Evolutionary conservation across 2,113 vertebrate species (phyloP), one percentile per base, ranked within the genome.

Genomic region (Alouatta palliata): DNA sequence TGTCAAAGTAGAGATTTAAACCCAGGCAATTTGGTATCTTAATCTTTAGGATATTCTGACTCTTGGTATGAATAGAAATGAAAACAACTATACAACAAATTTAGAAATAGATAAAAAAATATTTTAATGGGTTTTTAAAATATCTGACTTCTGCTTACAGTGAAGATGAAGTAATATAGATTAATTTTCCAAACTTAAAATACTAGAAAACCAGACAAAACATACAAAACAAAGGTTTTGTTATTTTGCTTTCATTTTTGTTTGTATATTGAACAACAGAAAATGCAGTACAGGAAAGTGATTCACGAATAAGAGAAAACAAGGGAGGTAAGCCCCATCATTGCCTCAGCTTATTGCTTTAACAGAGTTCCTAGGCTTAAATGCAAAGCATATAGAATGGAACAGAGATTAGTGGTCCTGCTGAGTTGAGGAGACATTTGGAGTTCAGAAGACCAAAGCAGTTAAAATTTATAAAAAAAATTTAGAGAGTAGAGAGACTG

Each of bases 371-470:
- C 45, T 30, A 25, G n/a, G 37, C 3, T 91, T 71, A 19, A 19
- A 6, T 14, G 11, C 6, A n/a, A 21, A 76, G 6, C 17, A 1
- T 43, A 8, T 20, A 27, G 3, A 21, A 23, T 2, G 0, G 37
- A 47, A 61, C 17, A 17, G 56, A 17, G 45, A 30, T 43, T 73
- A 2, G 16, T 52, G 17, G 49, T 52, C 19, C 23, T 52, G 9
- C 37, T 68, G 9, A 79, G 47, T 40, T 52, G 30, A 56, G 73
- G 20, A 93, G 4, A 12, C 4, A n/a, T 43, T 32, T 77, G 3
- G n/a, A 30, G 10, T 87, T 52, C 7, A 49, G 35, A 87, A 68
- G 20, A 87, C 17, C 27, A 79, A 87, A 32, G 32, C 79, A 12
- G 16, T 45, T 68, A 79, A 79, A n/a, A 45, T n/a, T 43, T 68